These are phyloP conservation scores for Diorhabda carinulata DNA, from an alignment of 1,140 invertebrate species.

Conservation along the genomic window DNA sequence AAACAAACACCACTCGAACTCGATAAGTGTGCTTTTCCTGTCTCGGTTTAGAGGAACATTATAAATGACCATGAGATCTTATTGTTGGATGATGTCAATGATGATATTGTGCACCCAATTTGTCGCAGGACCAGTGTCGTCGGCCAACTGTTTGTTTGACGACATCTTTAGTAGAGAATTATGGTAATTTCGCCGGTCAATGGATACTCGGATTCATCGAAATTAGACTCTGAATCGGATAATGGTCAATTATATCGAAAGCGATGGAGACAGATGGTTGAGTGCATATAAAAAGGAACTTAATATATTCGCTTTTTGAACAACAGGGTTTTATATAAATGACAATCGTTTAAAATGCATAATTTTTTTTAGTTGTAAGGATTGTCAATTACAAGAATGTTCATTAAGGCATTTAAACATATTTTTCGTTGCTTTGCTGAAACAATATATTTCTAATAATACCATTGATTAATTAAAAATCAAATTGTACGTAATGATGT, in stretches of 20 bases:
- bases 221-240: not conserved
- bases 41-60: not conserved
- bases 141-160: constrained; percentile 27
- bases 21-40: not conserved
- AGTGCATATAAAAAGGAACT: too few species aligned
- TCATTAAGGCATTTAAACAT: too few species aligned
- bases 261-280: too few species aligned
- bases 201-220: not conserved
- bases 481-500: too few species aligned
- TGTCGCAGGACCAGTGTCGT: constrained; percentile 14
- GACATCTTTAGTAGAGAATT: constrained; percentile 20
- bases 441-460: too few species aligned
- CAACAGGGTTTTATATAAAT: too few species aligned
- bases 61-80: not conserved
- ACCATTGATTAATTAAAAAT: too few species aligned
- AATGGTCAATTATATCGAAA: not conserved
- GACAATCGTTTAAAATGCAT: too few species aligned
- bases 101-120: constrained; percentile 21
- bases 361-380: too few species aligned
- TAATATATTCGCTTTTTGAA: too few species aligned
- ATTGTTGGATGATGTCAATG: not conserved
- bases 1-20: not conserved
- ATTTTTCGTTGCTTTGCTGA: too few species aligned
- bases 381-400: too few species aligned
- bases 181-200: constrained; percentile 12